These are phyloP conservation scores for Notamacropus eugenii DNA, from an alignment of 2,797 vertebrate species.

Conservation along the genomic window DNA sequence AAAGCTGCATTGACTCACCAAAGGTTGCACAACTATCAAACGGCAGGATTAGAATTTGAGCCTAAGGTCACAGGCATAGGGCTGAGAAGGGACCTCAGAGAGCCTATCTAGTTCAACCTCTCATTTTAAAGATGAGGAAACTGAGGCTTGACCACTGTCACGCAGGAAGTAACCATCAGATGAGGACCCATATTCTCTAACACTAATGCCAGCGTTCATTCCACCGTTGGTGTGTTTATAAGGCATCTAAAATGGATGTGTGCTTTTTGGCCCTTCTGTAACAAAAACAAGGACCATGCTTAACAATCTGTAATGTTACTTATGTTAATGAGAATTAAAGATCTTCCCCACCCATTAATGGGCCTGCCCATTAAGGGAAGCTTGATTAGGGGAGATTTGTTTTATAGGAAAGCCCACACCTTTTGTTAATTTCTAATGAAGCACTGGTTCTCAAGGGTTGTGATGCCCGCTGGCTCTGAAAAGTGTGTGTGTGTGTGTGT, in stretches of 20 bases:
- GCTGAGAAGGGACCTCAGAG: background rate
- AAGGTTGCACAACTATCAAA: background rate
- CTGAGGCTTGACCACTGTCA: background rate
- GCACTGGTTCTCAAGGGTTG: too few species aligned
- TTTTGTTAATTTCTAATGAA: too few species aligned
- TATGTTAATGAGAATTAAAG: too few species aligned
- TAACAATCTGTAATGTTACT: background rate
- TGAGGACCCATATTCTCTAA: background rate
- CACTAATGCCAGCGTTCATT: background rate
- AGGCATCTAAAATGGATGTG: background rate
- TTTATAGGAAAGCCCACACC: too few species aligned
- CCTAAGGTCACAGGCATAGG: background rate
- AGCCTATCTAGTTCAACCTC: background rate
- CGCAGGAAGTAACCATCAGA: background rate
- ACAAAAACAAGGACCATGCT: background rate
- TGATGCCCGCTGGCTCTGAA: too few species aligned
- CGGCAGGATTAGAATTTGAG: background rate
- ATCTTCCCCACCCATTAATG: too few species aligned
- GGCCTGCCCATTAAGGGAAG: too few species aligned
- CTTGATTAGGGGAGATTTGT: too few species aligned
- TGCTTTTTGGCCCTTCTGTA: background rate
- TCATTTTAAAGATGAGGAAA: background rate
- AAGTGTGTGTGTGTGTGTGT: too few species aligned
- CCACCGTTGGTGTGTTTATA: background rate
- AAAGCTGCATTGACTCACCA: background rate